Conservation (phyloP, 2,113 vertebrate genomes). For the Coregonus clupeaformis region DNA sequence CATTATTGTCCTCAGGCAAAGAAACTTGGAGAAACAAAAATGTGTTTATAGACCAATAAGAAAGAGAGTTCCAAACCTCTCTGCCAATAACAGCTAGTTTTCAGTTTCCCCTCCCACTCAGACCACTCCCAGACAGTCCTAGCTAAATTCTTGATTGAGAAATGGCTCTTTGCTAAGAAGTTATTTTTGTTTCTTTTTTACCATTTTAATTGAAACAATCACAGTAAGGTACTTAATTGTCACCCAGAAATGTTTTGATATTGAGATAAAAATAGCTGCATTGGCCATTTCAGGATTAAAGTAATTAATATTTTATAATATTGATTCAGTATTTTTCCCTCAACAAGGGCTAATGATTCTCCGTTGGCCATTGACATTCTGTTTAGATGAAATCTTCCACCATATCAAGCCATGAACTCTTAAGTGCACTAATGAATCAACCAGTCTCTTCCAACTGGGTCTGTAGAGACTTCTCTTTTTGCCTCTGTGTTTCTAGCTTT, state of each 20-base stretch:
- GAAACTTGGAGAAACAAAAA: neutral
- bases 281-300: neutral
- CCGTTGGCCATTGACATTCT: neutral
- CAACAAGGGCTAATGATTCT: neutral
- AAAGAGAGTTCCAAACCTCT: neutral
- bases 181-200: too few relatives aligned
- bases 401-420: neutral
- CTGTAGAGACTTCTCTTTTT: neutral
- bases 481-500: neutral
- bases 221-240: too few relatives aligned
- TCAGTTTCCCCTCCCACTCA: neutral
- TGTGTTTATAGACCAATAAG: neutral
- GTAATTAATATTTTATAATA: constrained; percentile 31
- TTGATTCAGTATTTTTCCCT: constrained; percentile 29
- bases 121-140: neutral
- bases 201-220: too few relatives aligned
- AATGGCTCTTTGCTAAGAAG: too few relatives aligned
- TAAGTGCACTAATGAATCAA: constrained; percentile 13
- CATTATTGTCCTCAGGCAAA: neutral
- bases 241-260: too few relatives aligned
- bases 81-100: too few relatives aligned
- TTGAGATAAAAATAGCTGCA: too few relatives aligned
- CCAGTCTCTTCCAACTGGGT: neutral
- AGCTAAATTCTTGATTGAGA: too few relatives aligned
- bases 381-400: constrained; percentile 2